Evolutionary conservation across 2,888 invertebrate species (phyloP).

Genomic region (Drosophila seclusa): DNA sequence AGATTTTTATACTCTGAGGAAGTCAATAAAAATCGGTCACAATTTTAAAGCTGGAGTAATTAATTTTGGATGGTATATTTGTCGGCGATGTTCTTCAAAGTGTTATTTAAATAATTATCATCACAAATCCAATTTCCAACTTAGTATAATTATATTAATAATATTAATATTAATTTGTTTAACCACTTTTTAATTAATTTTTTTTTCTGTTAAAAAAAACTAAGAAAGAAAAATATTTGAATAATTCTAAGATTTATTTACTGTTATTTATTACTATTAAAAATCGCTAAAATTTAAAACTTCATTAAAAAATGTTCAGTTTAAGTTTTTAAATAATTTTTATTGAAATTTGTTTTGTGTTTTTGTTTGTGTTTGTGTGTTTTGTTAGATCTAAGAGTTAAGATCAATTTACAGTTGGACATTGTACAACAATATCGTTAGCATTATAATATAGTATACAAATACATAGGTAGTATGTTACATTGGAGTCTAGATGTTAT

Average conservation of each 20-base stretch:
- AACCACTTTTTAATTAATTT: neutral
- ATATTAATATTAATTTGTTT: neutral
- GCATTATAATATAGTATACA: conserved; percentile 28
- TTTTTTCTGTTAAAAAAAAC: neutral
- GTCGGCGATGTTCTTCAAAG: neutral
- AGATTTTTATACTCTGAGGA: neutral
- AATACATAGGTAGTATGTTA: conserved; percentile 38
- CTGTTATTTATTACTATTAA: neutral
- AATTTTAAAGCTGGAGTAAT: neutral
- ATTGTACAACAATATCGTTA: conserved; percentile 76
- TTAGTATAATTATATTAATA: neutral
- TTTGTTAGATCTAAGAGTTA: conserved; percentile 58
- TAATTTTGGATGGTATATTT: neutral
- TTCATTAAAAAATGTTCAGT: neutral
- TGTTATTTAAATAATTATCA: neutral
- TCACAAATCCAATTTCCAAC: neutral
- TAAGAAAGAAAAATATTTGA: too few relatives aligned
- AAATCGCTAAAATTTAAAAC: neutral
- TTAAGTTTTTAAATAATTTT: conserved; percentile 61
- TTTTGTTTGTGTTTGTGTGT: conserved; percentile 16
- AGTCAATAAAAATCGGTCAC: neutral
- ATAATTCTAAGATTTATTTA: too few relatives aligned
- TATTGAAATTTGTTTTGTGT: conserved; percentile 58
- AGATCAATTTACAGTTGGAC: conserved; percentile 79
- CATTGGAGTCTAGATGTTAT: conserved; percentile 34